Percentiles rank a stretch among this genome's conserved stretches.
Conservation (phyloP, 2,888 invertebrate species). For the Noctua comes region DNA sequence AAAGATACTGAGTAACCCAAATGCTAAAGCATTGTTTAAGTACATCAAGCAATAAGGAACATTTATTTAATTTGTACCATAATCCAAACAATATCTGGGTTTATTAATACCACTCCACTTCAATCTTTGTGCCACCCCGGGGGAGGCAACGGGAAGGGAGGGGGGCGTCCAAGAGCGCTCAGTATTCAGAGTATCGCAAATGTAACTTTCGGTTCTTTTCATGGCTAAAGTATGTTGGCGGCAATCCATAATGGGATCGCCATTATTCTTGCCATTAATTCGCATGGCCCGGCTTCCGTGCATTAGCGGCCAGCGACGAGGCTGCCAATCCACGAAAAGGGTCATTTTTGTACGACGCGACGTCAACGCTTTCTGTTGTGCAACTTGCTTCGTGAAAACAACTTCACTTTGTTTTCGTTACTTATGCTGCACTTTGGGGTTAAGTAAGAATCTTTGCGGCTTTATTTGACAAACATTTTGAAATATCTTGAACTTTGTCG, state of each 20-base stretch:
- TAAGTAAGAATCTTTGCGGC: conserved; percentile 17
- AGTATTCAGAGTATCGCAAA: conserved; percentile 91
- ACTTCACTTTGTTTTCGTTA: conserved; percentile 54
- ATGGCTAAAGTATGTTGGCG: conserved; percentile 91
- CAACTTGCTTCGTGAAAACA: conserved; percentile 62
- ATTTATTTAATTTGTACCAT: conserved; percentile 72
- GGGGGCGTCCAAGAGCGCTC: conserved; percentile 84
- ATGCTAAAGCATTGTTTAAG: conserved; percentile 38
- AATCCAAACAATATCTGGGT: conserved; percentile 72
- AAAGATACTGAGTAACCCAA: conserved; percentile 43
- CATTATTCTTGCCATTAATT: conserved; percentile 91
- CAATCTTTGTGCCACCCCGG: conserved; percentile 74
- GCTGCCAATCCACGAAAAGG: conserved; percentile 86
- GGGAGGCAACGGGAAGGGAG: conserved; percentile 67
- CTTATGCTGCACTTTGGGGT: conserved; percentile 48
- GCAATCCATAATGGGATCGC: conserved; percentile 91
- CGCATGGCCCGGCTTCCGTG: conserved; percentile 89
- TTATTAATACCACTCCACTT: conserved; percentile 77
- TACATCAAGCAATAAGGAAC: conserved; percentile 62
- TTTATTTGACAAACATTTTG: conserved; percentile 7
- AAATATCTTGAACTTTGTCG: neutral
- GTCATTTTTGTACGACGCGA: conserved; percentile 78
- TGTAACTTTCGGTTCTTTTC: conserved; percentile 91
- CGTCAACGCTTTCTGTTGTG: conserved; percentile 70
- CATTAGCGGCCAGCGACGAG: conserved; percentile 87